Evolutionary conservation across 2,113 vertebrate genomes (phyloP).

Genomic region (Oreochromis aureus): DNA sequence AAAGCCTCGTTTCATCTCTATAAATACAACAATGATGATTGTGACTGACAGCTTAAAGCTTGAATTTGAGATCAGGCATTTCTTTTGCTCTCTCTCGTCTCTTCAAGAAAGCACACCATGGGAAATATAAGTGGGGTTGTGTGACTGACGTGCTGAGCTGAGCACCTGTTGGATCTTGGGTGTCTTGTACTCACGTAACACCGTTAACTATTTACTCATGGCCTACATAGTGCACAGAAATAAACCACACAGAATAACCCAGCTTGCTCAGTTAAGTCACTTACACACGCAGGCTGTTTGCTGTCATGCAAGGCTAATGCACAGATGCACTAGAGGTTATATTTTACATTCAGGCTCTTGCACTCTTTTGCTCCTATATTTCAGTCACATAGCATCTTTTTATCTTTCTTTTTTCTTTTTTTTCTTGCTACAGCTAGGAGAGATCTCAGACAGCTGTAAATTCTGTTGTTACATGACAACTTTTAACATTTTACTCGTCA

Average conservation of each 20-base stretch:
- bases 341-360: neutral
- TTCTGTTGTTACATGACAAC: conserved; percentile 1
- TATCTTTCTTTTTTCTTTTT: neutral
- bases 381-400: neutral
- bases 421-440: neutral
- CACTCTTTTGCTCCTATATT: neutral
- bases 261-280: neutral
- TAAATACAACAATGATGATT: neutral
- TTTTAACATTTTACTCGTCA: conserved; percentile 16
- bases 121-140: neutral
- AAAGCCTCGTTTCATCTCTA: neutral
- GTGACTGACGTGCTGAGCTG: neutral
- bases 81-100: neutral
- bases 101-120: neutral
- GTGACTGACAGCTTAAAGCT: neutral
- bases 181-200: conserved; percentile 15
- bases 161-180: conserved; percentile 34
- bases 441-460: neutral
- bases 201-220: conserved; percentile 56
- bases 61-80: neutral
- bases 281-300: neutral
- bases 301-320: neutral
- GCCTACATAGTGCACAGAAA: conserved; percentile 44
- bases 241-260: conserved; percentile 11
- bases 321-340: neutral